phyloP scores from a whole-genome alignment of 2,888 invertebrate species.

The Ferdinandea cuprea region DNA sequence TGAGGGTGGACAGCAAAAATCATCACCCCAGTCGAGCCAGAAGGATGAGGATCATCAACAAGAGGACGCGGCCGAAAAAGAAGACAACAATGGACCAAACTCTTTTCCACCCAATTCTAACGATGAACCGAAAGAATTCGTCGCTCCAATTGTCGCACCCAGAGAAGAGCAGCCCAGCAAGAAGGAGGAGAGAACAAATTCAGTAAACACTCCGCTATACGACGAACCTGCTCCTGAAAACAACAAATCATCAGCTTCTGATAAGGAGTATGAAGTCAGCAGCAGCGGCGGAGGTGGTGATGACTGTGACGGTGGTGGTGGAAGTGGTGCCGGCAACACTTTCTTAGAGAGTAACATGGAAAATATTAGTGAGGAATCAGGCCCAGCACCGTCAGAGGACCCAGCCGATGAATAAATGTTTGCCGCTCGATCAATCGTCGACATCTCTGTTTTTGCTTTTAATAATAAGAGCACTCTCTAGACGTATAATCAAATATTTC shows the following conservation, averaged over 20 bases:
- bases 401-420: constrained; percentile 31
- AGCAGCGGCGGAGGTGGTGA: not conserved
- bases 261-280: constrained; percentile 17
- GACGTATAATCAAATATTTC: constrained; percentile 13
- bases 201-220: constrained; percentile 62
- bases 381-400: constrained; percentile 31
- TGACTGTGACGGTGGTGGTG: not conserved
- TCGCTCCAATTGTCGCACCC: constrained; percentile 8
- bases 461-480: constrained; percentile 16
- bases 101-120: not conserved
- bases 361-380: constrained; percentile 30
- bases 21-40: constrained; percentile 5
- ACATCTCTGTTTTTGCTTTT: constrained; percentile 10
- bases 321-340: not conserved
- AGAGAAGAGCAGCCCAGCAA: constrained; percentile 39
- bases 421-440: not conserved
- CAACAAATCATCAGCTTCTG: constrained; percentile 27
- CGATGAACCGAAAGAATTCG: constrained; percentile 30
- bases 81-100: constrained; percentile 21
- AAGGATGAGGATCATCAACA: constrained; percentile 12
- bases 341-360: constrained; percentile 40
- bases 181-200: constrained; percentile 55
- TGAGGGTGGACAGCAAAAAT: constrained; percentile 66
- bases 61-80: not conserved
- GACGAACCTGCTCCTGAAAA: constrained; percentile 62